Evolutionary conservation across 2,797 vertebrate species (phyloP).

Genomic region (Cephalopachus bancanus): DNA sequence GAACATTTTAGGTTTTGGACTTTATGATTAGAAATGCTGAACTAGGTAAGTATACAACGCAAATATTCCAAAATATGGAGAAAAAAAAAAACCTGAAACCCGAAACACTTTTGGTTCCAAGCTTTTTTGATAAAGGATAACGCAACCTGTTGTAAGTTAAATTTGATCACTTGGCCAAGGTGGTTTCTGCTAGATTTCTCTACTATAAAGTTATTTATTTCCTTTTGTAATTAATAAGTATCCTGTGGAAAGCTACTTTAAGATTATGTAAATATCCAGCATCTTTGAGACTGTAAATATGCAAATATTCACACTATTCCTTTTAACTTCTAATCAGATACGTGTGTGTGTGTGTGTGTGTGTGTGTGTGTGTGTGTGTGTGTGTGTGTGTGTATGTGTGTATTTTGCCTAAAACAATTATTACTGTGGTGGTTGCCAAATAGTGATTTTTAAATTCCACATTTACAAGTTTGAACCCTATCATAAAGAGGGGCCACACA

Average conservation of each 20-base stretch:
- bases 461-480: neutral
- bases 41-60: neutral
- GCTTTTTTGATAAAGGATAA: neutral
- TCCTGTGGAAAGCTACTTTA: neutral
- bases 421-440: neutral
- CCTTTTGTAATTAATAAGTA: neutral
- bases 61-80: neutral
- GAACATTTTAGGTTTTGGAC: neutral
- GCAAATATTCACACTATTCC: neutral
- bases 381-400: too few species aligned
- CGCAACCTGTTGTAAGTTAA: neutral
- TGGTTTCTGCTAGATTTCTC: neutral
- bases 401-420: neutral
- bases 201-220: neutral
- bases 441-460: neutral
- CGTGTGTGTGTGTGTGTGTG: too few species aligned
- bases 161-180: neutral
- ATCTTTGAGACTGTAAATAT: neutral
- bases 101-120: neutral
- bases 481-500: neutral
- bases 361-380: too few species aligned
- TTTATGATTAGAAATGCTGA: neutral
- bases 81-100: neutral
- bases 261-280: neutral
- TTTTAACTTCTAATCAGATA: neutral